These are phyloP conservation scores for Cryptophagus acutangulus DNA, from an alignment of 2,888 invertebrate genomes.

Conservation along the genomic window DNA sequence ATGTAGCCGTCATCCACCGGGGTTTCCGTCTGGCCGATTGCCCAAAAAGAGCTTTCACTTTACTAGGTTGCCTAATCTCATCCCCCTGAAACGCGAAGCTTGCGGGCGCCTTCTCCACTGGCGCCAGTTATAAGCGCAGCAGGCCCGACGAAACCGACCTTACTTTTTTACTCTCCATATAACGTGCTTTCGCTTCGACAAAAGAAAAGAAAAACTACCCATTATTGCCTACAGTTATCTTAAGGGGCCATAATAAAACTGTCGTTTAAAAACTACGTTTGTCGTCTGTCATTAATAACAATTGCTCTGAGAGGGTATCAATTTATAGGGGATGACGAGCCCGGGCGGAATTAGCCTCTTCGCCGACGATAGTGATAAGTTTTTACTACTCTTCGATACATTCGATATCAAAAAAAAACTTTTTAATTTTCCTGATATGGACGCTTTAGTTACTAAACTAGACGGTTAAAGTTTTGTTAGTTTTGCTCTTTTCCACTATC, in stretches of 20 bases:
- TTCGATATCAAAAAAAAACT: too few species aligned
- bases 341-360: too few species aligned
- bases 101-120: conserved; percentile 40
- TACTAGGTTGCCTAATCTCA: neutral
- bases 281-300: conserved; percentile 46
- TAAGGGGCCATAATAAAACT: conserved; percentile 49
- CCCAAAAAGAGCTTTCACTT: conserved; percentile 36
- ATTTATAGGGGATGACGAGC: too few species aligned
- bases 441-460: too few species aligned
- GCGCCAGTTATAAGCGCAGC: conserved; percentile 38
- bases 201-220: conserved; percentile 48
- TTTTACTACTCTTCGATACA: too few species aligned
- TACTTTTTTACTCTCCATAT: conserved; percentile 45
- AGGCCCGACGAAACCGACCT: conserved; percentile 43
- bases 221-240: conserved; percentile 51
- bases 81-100: conserved; percentile 35
- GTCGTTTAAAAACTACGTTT: conserved; percentile 48
- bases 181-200: conserved; percentile 34
- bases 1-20: too few species aligned
- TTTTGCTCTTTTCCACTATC: too few species aligned
- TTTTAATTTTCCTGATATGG: too few species aligned
- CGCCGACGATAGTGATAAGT: too few species aligned
- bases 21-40: conserved; percentile 40
- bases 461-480: too few species aligned
- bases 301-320: conserved; percentile 42